Percentiles rank a stretch among this genome's conserved stretches.
These are phyloP conservation scores for Luidia sarsii DNA, from an alignment of 53 echinoderm and acorn worm species.

Conservation along the genomic window DNA sequence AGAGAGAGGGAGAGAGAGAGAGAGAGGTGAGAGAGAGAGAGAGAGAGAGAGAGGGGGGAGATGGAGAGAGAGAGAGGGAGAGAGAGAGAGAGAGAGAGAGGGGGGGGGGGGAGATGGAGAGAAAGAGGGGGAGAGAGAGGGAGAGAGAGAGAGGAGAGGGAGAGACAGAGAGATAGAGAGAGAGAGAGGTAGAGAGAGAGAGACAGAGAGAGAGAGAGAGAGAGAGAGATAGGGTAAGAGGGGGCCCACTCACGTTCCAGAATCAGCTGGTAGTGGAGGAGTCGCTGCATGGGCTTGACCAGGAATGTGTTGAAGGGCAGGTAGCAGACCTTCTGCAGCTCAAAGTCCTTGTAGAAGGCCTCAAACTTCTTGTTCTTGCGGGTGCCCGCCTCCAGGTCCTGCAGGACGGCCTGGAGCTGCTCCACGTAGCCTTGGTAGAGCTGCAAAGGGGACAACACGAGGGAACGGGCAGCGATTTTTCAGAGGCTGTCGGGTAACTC, in stretches of 20 bases:
- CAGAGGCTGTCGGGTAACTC: neutral
- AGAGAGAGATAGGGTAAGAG: too few species aligned
- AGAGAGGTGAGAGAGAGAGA: too few species aligned
- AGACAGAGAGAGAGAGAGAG: too few species aligned
- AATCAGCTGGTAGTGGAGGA: slow-evolving; percentile 92
- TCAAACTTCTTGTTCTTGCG: slow-evolving; percentile 97
- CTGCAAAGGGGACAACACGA: slow-evolving; percentile 17
- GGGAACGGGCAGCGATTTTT: neutral
- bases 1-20: too few species aligned
- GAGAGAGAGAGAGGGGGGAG: too few species aligned
- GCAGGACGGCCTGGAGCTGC: slow-evolving; percentile 74
- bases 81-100: too few species aligned
- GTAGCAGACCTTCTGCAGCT: slow-evolving; percentile 99
- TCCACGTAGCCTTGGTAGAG: slow-evolving; percentile 91
- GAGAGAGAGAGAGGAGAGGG: too few species aligned
- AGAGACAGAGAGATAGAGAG: too few species aligned
- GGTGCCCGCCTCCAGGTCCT: slow-evolving; percentile 75
- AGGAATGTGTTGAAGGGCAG: slow-evolving; percentile 99
- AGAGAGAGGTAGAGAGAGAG: too few species aligned
- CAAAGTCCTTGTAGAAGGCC: slow-evolving; percentile 97
- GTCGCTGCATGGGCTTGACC: slow-evolving; percentile 91
- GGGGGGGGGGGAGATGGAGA: too few species aligned
- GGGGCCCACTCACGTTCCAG: slow-evolving; percentile 98
- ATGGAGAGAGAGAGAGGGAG: too few species aligned
- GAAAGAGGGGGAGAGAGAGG: too few species aligned